Base-by-base conservation (phyloP, 2,113 vertebrate species). In the Protobothrops flavoviridis region DNA sequence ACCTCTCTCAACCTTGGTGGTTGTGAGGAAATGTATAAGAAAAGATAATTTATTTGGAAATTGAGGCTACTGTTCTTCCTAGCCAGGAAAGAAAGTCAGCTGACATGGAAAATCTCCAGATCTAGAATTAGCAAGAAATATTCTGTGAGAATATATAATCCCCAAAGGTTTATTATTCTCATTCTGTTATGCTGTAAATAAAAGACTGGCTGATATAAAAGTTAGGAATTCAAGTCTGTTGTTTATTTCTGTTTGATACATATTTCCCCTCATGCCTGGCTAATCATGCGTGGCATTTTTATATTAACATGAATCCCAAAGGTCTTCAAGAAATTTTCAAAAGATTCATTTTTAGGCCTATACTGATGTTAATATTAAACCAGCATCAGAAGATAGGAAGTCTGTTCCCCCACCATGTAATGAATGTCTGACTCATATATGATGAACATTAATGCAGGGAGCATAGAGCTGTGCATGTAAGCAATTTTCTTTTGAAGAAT, bases 71-170 rank as follows among this genome's bases (percentile, higher is more conserved):
- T 21, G 91, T n/a, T 92, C 50, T 6, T 74, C 86, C 21, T 74
- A 90, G 52, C 17, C 29, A 85, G 4, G 74, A 43, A 57, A 55
- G 52, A 26, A 15, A 81, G 90, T 81, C 52, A 95, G 57, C 91
- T 91, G 33, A 53, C 85, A 5, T 56, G 53, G 45, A 10, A 11
- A 87, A 90, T 89, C 86, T 23, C 11, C 88, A 91, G 5, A 52
- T 89, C 94, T 64, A 90, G 85, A 85, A 91, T 92, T 95, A 92
- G 20, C 93, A 94, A 43, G 91, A 93, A 96, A 90, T 12, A 26
- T 88, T n/a, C 89, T 94, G 17, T 1, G 21, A 17, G 90, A 64
- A 52, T 86, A 59, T 21, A 85, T 87, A 86, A 87, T 90, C 33
- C 69, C 43, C 43, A 64, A 0, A 85, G 59, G 48, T 20, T 85